Conservation (phyloP, 2,888 invertebrate genomes). For the Muschampia plurimacula region DNA sequence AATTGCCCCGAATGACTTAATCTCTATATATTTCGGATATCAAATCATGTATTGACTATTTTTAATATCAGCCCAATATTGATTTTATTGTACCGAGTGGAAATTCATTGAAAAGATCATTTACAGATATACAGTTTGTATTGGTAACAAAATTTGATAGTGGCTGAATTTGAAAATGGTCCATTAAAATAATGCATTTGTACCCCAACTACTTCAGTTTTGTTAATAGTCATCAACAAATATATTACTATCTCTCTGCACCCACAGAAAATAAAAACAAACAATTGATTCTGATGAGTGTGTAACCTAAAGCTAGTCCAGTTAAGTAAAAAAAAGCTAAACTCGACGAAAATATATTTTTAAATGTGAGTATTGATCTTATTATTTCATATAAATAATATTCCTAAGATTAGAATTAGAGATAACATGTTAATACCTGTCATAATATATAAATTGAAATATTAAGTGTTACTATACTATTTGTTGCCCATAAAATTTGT, state of each 20-base stretch:
- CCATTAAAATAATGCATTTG: no score
- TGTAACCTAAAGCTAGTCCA: constrained; percentile 33
- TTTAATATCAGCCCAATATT: no score
- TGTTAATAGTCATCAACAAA: no score
- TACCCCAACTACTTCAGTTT: no score
- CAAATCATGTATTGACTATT: no score
- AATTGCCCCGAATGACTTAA: no score
- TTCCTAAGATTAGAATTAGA: constrained; percentile 41
- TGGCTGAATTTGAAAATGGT: no score
- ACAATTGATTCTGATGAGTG: constrained; percentile 27
- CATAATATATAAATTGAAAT: constrained; percentile 44
- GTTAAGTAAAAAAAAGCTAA: constrained; percentile 37
- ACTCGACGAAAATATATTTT: constrained; percentile 38
- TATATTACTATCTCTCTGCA: not conserved
- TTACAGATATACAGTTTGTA: no score
- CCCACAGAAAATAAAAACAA: not conserved
- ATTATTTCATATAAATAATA: constrained; percentile 35
- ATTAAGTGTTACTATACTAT: constrained; percentile 35
- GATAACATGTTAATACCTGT: constrained; percentile 43
- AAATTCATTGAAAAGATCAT: no score
- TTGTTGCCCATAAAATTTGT: constrained; percentile 34
- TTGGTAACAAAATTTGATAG: no score
- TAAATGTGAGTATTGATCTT: constrained; percentile 40
- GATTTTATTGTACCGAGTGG: no score
- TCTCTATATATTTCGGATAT: no score